Conservation (phyloP, 2,797 vertebrate genomes). For the Pelochelys cantorii region DNA sequence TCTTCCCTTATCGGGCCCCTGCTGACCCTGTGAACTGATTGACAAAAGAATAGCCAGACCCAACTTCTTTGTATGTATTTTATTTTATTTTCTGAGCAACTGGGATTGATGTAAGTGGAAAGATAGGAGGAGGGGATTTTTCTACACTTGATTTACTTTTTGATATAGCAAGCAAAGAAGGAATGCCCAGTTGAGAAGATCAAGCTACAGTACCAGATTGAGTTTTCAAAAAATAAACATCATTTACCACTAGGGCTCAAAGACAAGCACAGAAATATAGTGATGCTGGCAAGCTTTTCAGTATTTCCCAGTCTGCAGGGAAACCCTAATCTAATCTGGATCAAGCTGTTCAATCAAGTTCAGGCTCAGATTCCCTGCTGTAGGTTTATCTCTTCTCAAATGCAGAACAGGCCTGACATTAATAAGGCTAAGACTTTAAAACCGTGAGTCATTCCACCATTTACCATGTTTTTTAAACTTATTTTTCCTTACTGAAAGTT, state of each 20-base stretch:
- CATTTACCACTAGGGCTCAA: background rate
- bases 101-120: background rate
- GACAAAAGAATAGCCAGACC: background rate
- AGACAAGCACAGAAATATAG: background rate
- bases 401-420: background rate
- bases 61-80: background rate
- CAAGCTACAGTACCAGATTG: slow-evolving; percentile 11
- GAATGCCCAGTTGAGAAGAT: slow-evolving; percentile 21
- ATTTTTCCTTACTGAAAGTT: background rate
- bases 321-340: background rate
- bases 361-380: background rate
- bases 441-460: background rate
- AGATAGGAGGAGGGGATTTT: background rate
- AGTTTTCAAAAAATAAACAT: slow-evolving; percentile 24
- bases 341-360: background rate
- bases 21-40: background rate
- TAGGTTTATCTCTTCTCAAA: background rate
- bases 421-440: background rate
- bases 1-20: background rate
- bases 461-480: background rate
- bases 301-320: background rate
- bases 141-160: slow-evolving; percentile 27
- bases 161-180: slow-evolving; percentile 13
- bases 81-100: background rate
- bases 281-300: background rate